Base-by-base conservation (phyloP, 2,797 vertebrate species). In the Anniella stebbinsi region DNA sequence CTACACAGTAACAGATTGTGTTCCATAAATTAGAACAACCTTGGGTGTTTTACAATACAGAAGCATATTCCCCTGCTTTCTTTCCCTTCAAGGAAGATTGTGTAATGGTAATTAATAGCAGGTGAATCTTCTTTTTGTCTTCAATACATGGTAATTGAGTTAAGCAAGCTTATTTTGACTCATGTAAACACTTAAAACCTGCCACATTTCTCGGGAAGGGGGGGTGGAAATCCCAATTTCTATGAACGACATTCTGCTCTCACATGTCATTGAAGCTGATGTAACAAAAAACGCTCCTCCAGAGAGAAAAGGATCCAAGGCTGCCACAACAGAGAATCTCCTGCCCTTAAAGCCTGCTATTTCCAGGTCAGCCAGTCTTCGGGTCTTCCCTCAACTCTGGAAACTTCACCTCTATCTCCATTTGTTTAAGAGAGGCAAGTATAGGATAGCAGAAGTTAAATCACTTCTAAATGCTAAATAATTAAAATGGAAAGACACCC, bases 101-200 rank as follows among this genome's bases (percentile, higher is more conserved):
- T 18, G 23, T 30, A 83, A 45, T 25, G 23, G n/a, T 54, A 87
- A 87, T 90, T 67, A 81, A 67, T 75, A 72, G 70, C 80, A 87
- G 72, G 54, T 76, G 41, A 83, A 11, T 15, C 12, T 70, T 57
- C 81, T 33, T 76, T 80, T 82, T 76, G 85, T 33, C 33, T 66
- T 73, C 41, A 75, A 36, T 38, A 36, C 38, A 51, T 15, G 2
- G 77, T 36, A 75, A 82, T 76, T 88, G 48, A 2, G 41, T 83
- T 72, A 30, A 54, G 57, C 21, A 63, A 9, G 18, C 12, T 33
- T 83, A 7, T 63, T 66, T 30, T 69, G 21, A 41, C 21, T 41
- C 54, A 12, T 51, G 45, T 15, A 76, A 57, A 63, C 21, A 63
- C 60, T 21, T 17, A 63, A 63, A 63, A 17, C 21, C 21, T 63